Percentiles rank a stretch among this genome's conserved stretches.
phyloP scores from a whole-genome alignment of 2,113 vertebrate genomes.

The Plotosus lineatus region DNA sequence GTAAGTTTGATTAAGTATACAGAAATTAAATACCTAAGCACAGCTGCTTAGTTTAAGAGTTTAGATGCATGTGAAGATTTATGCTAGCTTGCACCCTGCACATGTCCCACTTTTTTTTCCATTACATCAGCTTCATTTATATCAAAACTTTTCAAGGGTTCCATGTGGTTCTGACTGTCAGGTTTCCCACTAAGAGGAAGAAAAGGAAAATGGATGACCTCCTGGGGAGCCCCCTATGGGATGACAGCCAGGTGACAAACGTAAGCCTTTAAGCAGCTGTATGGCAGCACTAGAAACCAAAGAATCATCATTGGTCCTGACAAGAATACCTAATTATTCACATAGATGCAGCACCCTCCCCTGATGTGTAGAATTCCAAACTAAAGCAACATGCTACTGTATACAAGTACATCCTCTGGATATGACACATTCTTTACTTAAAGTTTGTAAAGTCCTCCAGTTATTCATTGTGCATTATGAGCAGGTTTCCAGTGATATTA shows the following conservation, averaged over 20 bases:
- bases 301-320: constrained; percentile 48
- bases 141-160: constrained; percentile 37
- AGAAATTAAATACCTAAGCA: background rate
- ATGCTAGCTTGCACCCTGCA: background rate
- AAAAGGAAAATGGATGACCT: constrained; percentile 52
- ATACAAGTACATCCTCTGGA: background rate
- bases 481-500: background rate
- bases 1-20: background rate
- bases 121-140: constrained; percentile 38
- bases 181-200: constrained; percentile 39
- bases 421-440: background rate
- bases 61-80: background rate
- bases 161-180: constrained; percentile 48
- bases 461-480: background rate
- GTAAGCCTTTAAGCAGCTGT: constrained; percentile 46
- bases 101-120: constrained; percentile 18
- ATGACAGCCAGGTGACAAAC: constrained; percentile 55
- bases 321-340: constrained; percentile 52
- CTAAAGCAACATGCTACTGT: background rate
- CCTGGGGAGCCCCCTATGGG: constrained; percentile 42
- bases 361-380: constrained; percentile 27
- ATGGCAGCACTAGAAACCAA: constrained; percentile 38
- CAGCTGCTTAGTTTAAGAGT: background rate
- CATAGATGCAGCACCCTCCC: constrained; percentile 22
- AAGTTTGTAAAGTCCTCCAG: background rate